Evolutionary conservation across 2,888 invertebrate genomes (phyloP).

Genomic region (Eupsilia transversa): DNA sequence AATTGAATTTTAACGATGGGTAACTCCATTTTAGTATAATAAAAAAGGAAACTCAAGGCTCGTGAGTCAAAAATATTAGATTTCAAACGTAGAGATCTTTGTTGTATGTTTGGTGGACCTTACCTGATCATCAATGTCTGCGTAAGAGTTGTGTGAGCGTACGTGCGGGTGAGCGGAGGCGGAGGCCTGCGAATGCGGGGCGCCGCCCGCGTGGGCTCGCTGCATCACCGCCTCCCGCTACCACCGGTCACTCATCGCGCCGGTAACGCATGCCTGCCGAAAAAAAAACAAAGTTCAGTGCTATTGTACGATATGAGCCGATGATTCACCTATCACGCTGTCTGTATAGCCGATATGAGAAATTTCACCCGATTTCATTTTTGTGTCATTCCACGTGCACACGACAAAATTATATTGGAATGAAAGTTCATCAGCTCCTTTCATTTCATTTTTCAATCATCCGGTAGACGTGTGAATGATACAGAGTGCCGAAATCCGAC

Average conservation of each 20-base stretch:
- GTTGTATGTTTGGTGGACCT: constrained; percentile 22
- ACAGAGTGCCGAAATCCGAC: background rate
- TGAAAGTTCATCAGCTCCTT: background rate
- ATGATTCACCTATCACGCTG: constrained; percentile 39
- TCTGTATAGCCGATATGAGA: constrained; percentile 5
- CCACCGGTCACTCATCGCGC: constrained; percentile 84
- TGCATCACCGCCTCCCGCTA: constrained; percentile 89
- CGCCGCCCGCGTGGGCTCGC: constrained; percentile 88
- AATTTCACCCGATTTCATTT: background rate
- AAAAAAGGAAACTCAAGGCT: background rate
- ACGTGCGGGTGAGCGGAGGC: constrained; percentile 80
- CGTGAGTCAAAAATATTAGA: background rate
- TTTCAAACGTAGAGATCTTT: background rate
- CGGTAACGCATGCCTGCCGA: constrained; percentile 72
- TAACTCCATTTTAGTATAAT: background rate
- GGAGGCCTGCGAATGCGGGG: constrained; percentile 86
- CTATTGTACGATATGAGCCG: constrained; percentile 27
- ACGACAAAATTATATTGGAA: background rate
- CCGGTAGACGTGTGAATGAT: background rate
- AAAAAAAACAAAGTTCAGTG: constrained; percentile 43
- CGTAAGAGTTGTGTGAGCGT: constrained; percentile 80
- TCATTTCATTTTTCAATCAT: background rate
- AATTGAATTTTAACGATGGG: background rate
- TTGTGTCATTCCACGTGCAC: background rate
- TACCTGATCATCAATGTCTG: constrained; percentile 89